phyloP scores from a whole-genome alignment of 1,140 invertebrate species.

The Coptotermes formosanus region DNA sequence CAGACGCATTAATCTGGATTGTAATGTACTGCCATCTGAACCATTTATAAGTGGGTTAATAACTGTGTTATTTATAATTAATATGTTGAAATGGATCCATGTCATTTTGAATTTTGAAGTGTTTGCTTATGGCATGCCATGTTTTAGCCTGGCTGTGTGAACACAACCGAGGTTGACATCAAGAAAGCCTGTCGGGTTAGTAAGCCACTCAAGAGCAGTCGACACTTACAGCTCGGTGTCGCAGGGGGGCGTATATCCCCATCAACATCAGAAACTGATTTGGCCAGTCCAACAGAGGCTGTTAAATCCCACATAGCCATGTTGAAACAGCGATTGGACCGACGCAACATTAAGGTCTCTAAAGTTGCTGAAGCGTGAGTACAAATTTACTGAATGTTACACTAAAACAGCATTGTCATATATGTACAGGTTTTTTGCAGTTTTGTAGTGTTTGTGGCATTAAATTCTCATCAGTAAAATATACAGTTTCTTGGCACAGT shows the following conservation, averaged over 20 bases:
- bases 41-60: too few relatives aligned
- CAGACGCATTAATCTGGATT: too few relatives aligned
- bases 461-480: background rate
- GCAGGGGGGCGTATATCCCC: constrained; percentile 61
- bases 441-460: background rate
- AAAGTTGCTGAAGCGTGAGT: constrained; percentile 96
- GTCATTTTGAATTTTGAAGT: too few relatives aligned
- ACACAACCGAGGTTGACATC: constrained; percentile 97
- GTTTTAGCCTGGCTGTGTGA: constrained; percentile 92
- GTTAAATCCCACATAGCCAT: constrained; percentile 63
- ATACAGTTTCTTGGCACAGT: too few relatives aligned
- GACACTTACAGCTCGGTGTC: constrained; percentile 36
- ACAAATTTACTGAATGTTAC: constrained; percentile 1
- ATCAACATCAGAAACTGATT: constrained; percentile 57
- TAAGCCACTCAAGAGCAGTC: constrained; percentile 47
- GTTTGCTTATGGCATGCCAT: too few relatives aligned
- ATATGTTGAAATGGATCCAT: too few relatives aligned
- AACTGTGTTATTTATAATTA: too few relatives aligned
- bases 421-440: background rate
- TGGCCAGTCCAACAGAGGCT: constrained; percentile 52
- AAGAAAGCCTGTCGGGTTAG: constrained; percentile 91
- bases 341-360: constrained; percentile 91
- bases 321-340: constrained; percentile 75
- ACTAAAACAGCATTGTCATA: background rate
- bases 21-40: too few relatives aligned